These are phyloP conservation scores for Pammene aurita DNA, from an alignment of 2,888 invertebrate species.

Conservation along the genomic window DNA sequence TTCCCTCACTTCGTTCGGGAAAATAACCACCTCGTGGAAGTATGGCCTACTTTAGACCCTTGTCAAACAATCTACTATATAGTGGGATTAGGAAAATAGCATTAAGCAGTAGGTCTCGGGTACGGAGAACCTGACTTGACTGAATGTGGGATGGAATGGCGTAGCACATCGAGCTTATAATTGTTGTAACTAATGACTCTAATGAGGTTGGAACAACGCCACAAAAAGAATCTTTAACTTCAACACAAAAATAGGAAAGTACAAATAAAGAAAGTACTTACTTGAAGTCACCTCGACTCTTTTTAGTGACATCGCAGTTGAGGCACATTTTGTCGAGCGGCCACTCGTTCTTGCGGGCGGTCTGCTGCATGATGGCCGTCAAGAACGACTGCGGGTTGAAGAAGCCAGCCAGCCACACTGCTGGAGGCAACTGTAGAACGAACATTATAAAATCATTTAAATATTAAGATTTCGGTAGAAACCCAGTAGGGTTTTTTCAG, in stretches of 20 bases:
- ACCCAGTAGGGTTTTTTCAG: too few species aligned
- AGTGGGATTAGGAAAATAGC: too few species aligned
- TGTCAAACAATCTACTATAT: too few species aligned
- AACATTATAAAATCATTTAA: neutral
- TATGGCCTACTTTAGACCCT: too few species aligned
- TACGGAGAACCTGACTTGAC: neutral
- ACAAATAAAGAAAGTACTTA: conserved; percentile 63
- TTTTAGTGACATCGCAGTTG: conserved; percentile 97
- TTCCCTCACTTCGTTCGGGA: too few species aligned
- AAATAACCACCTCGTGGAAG: too few species aligned
- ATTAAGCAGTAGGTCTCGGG: too few species aligned
- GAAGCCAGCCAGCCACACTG: conserved; percentile 97
- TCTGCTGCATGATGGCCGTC: conserved; percentile 98
- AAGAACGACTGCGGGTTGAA: conserved; percentile 98
- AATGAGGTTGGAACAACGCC: too few species aligned
- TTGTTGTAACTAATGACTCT: neutral
- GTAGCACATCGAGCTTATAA: too few species aligned
- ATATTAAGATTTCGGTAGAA: too few species aligned
- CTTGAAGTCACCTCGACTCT: conserved; percentile 91
- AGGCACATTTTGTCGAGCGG: conserved; percentile 98
- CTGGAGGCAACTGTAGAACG: conserved; percentile 86
- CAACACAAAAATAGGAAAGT: too few species aligned
- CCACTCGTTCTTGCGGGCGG: conserved; percentile 97
- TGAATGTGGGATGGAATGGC: neutral
- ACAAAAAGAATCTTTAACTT: too few species aligned